Evolutionary conservation across 2,888 invertebrate species (phyloP).

Genomic region (Theretra japonica): DNA sequence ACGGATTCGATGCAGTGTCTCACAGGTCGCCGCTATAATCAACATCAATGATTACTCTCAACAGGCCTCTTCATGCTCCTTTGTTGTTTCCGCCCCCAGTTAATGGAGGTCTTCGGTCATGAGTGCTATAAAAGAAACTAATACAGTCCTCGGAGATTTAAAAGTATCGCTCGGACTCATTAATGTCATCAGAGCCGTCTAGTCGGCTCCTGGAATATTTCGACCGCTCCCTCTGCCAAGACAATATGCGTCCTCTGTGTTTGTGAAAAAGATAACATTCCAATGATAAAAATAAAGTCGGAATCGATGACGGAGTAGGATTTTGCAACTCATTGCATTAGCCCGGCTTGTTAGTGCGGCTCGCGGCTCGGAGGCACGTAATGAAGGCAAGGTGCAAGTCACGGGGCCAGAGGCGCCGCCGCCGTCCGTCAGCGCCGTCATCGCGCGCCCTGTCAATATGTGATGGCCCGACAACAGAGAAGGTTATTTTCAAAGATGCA

Average conservation of each 20-base stretch:
- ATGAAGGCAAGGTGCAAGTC: slow-evolving; percentile 81
- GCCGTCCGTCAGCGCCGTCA: slow-evolving; percentile 70
- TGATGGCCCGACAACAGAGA: slow-evolving; percentile 77
- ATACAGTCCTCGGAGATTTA: slow-evolving; percentile 66
- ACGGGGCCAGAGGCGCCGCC: slow-evolving; percentile 74
- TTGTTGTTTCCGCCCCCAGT: slow-evolving; percentile 72
- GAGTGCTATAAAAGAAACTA: slow-evolving; percentile 60
- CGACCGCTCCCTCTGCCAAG: slow-evolving; percentile 37
- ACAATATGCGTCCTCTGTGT: slow-evolving; percentile 50
- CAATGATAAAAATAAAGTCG: slow-evolving; percentile 40
- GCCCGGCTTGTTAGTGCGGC: slow-evolving; percentile 80
- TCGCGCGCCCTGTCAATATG: slow-evolving; percentile 75
- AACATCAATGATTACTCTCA: slow-evolving; percentile 67
- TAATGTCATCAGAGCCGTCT: slow-evolving; percentile 77
- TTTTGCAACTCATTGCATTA: slow-evolving; percentile 84
- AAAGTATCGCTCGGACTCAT: slow-evolving; percentile 72
- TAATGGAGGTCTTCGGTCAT: slow-evolving; percentile 61
- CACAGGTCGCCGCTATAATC: slow-evolving; percentile 62
- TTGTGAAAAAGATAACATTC: slow-evolving; percentile 51
- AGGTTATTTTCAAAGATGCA: slow-evolving; percentile 79
- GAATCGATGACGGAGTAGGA: slow-evolving; percentile 51
- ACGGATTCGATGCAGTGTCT: slow-evolving; percentile 42
- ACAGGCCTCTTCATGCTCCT: slow-evolving; percentile 59
- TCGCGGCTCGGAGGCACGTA: slow-evolving; percentile 64
- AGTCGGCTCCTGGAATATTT: slow-evolving; percentile 72